A percentile compares a stretch with the other conserved stretches of the same genome.
Conservation (phyloP, 2,888 invertebrate genomes). For the Metopia argyrocephala region DNA sequence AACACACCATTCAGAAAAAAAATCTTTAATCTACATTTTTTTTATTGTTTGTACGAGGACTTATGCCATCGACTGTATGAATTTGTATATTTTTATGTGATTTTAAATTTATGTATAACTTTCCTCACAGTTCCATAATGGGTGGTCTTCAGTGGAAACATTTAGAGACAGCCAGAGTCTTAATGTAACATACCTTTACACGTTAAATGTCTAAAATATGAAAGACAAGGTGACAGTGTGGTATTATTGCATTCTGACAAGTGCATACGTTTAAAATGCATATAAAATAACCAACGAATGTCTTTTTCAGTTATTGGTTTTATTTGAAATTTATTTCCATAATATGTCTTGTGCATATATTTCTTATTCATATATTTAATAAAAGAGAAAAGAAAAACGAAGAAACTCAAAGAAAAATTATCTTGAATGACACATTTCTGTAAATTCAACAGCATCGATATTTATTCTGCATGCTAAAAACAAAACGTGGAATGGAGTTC, state of each 20-base stretch:
- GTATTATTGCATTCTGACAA: constrained; percentile 58
- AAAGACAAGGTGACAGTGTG: constrained; percentile 57
- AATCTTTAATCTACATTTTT: too few species aligned
- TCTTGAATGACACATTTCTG: constrained; percentile 27
- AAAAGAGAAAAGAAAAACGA: background rate
- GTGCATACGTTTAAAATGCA: constrained; percentile 38
- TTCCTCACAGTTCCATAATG: constrained; percentile 23
- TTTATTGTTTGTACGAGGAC: too few species aligned
- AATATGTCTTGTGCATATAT: background rate
- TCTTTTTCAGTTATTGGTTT: constrained; percentile 45
- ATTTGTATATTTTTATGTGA: constrained; percentile 4
- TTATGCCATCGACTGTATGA: too few species aligned
- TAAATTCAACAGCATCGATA: constrained; percentile 12
- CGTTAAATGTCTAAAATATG: constrained; percentile 25
- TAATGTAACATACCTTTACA: constrained; percentile 36
- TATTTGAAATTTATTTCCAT: constrained; percentile 14
- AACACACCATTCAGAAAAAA: too few species aligned
- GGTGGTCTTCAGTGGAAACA: constrained; percentile 53
- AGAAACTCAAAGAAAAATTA: background rate
- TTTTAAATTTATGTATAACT: constrained; percentile 6
- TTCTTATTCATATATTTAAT: constrained; percentile 13
- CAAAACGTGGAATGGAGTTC: constrained; percentile 33
- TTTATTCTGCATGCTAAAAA: background rate
- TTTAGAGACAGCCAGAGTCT: constrained; percentile 35
- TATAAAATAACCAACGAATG: constrained; percentile 27